Percentiles rank a stretch among this genome's conserved stretches.
phyloP scores from a whole-genome alignment of 2,888 invertebrate genomes.

The Plagiodera versicolora region DNA sequence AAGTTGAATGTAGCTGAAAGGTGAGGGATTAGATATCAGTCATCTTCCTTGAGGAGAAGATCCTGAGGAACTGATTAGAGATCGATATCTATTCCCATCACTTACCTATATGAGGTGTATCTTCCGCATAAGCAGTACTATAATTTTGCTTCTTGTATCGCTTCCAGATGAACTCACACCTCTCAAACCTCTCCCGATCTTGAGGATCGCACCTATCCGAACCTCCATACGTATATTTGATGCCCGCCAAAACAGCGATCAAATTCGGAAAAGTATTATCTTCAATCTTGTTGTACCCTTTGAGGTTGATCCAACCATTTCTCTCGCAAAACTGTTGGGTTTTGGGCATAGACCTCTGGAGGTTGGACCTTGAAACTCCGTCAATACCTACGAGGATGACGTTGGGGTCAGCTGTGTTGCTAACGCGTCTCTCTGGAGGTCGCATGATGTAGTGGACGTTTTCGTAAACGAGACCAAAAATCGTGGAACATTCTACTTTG shows the following conservation, averaged over 20 bases:
- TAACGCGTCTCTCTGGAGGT: slow-evolving; percentile 13
- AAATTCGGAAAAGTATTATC: slow-evolving; percentile 92
- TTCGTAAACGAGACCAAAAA: slow-evolving; percentile 48
- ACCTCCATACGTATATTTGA: slow-evolving; percentile 38
- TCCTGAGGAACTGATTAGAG: too few relatives aligned
- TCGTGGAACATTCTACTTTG: slow-evolving; percentile 21
- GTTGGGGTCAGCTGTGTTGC: slow-evolving; percentile 54
- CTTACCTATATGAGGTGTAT: slow-evolving; percentile 47
- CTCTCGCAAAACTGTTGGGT: slow-evolving; percentile 68
- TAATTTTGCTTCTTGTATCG: slow-evolving; percentile 70
- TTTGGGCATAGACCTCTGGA: slow-evolving; percentile 73
- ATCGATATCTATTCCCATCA: too few relatives aligned
- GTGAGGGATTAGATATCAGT: too few relatives aligned
- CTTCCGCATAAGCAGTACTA: slow-evolving; percentile 79
- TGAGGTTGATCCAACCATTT: slow-evolving; percentile 49
- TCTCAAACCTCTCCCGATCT: slow-evolving; percentile 62
- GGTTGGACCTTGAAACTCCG: slow-evolving; percentile 78
- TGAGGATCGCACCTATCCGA: slow-evolving; percentile 55
- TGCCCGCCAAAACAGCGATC: slow-evolving; percentile 78
- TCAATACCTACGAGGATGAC: slow-evolving; percentile 82
- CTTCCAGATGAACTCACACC: slow-evolving; percentile 77
- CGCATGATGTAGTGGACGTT: slow-evolving; percentile 60
- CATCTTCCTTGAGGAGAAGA: too few relatives aligned
- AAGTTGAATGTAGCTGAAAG: slow-evolving; percentile 76
- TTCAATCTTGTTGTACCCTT: slow-evolving; percentile 65